Percentiles rank a stretch among this genome's conserved stretches.
phyloP scores from a whole-genome alignment of 2,113 vertebrate species.

The Mobula hypostoma region DNA sequence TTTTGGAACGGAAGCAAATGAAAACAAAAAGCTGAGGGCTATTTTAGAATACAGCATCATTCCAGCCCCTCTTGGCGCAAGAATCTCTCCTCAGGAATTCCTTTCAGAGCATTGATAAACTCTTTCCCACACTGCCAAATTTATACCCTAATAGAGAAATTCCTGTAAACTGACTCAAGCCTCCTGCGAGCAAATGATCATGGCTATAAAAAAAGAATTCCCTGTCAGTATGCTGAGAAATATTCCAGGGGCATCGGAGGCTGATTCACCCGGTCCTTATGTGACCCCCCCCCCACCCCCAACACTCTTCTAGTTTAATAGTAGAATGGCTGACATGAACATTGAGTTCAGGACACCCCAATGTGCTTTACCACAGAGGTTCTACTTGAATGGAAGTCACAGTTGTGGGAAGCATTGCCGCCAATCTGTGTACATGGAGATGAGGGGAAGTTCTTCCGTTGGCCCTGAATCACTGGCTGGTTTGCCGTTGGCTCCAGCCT shows the following conservation, averaged over 20 bases:
- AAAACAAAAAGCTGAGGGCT: neutral
- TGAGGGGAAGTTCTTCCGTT: no score
- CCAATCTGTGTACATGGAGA: no score
- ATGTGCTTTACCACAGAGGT: no score
- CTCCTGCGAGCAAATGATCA: neutral
- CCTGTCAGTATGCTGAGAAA: neutral
- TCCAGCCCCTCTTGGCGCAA: neutral
- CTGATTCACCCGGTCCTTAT: neutral
- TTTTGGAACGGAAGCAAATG: neutral
- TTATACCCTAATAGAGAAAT: slow-evolving; percentile 16
- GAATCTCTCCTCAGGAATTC: slow-evolving; percentile 17
- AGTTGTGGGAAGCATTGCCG: no score
- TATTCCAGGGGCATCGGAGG: neutral
- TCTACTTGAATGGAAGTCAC: no score
- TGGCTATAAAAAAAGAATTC: neutral
- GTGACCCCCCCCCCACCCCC: neutral
- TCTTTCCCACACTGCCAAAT: slow-evolving; percentile 30
- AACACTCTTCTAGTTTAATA: neutral
- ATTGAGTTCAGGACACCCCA: neutral
- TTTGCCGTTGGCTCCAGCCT: no score
- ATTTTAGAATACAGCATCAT: slow-evolving; percentile 22
- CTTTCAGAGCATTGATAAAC: neutral
- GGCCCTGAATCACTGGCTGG: no score
- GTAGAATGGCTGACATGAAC: neutral
- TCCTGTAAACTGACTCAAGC: neutral